These are phyloP conservation scores for Peromyscus leucopus DNA, from an alignment of 2,113 vertebrate genomes.

Conservation along the genomic window DNA sequence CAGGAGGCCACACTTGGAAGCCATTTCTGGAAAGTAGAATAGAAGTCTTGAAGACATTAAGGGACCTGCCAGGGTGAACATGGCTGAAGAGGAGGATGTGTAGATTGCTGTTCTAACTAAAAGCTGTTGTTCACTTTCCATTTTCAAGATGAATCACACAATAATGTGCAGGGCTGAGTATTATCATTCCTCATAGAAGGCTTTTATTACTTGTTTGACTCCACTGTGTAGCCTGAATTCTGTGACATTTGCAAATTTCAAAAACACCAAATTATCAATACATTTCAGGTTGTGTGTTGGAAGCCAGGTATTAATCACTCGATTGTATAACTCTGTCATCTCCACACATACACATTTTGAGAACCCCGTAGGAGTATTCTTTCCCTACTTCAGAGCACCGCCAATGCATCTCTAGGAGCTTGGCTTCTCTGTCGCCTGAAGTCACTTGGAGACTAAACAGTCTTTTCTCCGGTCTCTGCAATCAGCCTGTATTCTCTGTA, in stretches of 20 bases:
- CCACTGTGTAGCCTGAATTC: conserved; percentile 32
- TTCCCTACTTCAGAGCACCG: not conserved
- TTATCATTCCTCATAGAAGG: conserved; percentile 42
- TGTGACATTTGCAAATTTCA: conserved; percentile 68
- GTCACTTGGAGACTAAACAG: conserved; percentile 67
- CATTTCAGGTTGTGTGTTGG: not conserved
- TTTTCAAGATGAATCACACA: conserved; percentile 58
- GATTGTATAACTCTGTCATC: not conserved
- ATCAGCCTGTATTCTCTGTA: conserved; percentile 66
- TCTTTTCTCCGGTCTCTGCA: conserved; percentile 77
- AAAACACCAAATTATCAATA: conserved; percentile 46
- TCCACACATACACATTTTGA: not conserved
- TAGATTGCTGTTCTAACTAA: not conserved
- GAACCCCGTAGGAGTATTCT: not conserved
- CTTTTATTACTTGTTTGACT: conserved; percentile 49
- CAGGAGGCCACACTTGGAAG: not conserved
- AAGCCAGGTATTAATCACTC: conserved; percentile 35
- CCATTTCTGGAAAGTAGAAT: not conserved
- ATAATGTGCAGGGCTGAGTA: not conserved
- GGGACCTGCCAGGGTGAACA: not conserved
- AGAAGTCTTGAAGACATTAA: not conserved
- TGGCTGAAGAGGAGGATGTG: not conserved
- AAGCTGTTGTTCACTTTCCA: not conserved
- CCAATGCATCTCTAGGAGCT: not conserved
- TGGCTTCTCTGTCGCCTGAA: not conserved